Evolutionary conservation across 2,113 vertebrate species (phyloP), one percentile per base, ranked within the genome.

Genomic region (Calidris pugnax): DNA sequence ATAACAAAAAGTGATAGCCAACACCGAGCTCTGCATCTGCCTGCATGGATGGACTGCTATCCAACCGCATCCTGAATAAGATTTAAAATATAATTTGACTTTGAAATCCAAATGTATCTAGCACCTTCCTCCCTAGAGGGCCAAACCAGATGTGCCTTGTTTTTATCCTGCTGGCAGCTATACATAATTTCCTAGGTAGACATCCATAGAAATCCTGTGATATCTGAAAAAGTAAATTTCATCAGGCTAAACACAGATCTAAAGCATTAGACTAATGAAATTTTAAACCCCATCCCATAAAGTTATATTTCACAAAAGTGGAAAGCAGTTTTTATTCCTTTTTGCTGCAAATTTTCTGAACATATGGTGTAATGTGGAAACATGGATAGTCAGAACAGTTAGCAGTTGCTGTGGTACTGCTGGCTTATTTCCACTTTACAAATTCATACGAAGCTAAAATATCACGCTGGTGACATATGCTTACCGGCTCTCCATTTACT

Each of bases 381-480:
- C 96, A 92, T 55, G 96, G 96, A 64, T 89, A 97, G 97, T 98
- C 97, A 97, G 97, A 97, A 93, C 97, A 95, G 97, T 98, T 98
- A 98, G 98, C 98, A 98, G 98, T 97, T 95, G 94, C 96, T 94
- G 97, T 92, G 56, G 96, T 93, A 92, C 97, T 96, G 97, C 97
- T 98, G 96, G 98, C 98, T 98, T 97, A 98, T 97, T 98, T 98
- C 98, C 98, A 98, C 98, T 98, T 97, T 98, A 94, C 84, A 95
- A 97, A 99, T 98, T 98, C 98, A 96, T 98, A 98, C 89, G 98
- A 98, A 98, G 98, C 98, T 98, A 96, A 98, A 97, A 95, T 97
- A 91, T 98, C 96, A 96, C 93, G 97, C 98, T 98, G 97, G 90
- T 98, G 98, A 98, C 98, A 98, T 98, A 98, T 98, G 98, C 98